Evolutionary conservation across 2,113 vertebrate species (phyloP), one percentile per base, ranked within the genome.

Genomic region (Microcebus murinus): DNA sequence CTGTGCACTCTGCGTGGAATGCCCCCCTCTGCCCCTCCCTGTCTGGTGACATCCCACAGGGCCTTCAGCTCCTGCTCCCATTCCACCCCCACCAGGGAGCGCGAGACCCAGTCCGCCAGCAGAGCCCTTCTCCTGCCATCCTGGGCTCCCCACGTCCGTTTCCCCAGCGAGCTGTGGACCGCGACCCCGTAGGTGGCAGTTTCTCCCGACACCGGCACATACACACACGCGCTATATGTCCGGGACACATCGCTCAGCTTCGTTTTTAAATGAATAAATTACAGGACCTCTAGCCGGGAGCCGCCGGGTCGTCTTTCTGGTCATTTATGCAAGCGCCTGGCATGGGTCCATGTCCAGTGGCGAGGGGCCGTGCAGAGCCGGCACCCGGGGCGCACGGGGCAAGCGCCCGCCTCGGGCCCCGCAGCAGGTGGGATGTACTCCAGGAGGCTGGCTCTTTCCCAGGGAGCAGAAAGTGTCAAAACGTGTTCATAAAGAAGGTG

Each of bases 61-160:
- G 25, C 36, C 91, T 45, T 21, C 10, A 1, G 15, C 25, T n/a
- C 70, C 76, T 21, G 29, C 10, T 48, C 25, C 7, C 0, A 1
- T 9, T 10, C 27, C 31, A 21, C 14, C 2, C 23, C 17, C 11
- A 23, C 25, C 1, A 4, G 39, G 70, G 31, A 36, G 63, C 36
- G 36, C 1, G 48, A 20, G 34, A 31, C 21, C 0, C 8, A 3
- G 8, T 36, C 5, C 21, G 7, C 27, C 52, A 1, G 0, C 3
- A n/a, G 59, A 42, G 59, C 31, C 29, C 29, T 42, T 45, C 15
- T 31, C 14, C 50, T 8, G 17, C 11, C 7, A 0, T 3, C n/a
- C 45, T 6, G 2, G 31, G 9, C 11, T 25, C n/a, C 68, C 74
- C 4, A 8, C 3, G 80, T 71, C 52, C 13, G 65, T 67, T 39